phyloP scores from a whole-genome alignment of 2,797 vertebrate species.

The Paratrypauchen microcephalus region DNA sequence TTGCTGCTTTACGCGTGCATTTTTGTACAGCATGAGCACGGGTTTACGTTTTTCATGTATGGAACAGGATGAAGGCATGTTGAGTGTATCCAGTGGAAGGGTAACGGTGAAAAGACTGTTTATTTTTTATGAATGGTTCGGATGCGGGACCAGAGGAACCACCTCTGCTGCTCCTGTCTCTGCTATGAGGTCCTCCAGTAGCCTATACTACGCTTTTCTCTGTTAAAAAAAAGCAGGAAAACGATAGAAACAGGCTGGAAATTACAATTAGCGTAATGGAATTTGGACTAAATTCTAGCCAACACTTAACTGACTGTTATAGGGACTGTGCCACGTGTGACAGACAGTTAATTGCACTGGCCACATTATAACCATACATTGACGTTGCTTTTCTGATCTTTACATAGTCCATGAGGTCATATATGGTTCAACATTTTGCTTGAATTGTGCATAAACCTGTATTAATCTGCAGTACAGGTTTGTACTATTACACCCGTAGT shows the following conservation, averaged over 20 bases:
- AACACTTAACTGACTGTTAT: background rate
- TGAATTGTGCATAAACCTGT: too few relatives aligned
- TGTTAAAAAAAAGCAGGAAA: background rate
- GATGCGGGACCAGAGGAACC: conserved; percentile 33
- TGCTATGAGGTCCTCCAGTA: conserved; percentile 3
- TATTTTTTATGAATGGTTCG: conserved; percentile 56
- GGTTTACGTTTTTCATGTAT: conserved; percentile 1
- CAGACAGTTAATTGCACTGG: background rate
- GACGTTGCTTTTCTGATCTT: background rate
- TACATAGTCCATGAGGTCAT: background rate
- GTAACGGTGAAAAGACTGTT: conserved; percentile 17
- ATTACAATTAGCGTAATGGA: background rate
- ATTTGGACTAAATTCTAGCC: background rate
- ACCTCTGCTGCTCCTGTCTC: conserved; percentile 7
- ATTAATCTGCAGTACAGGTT: background rate
- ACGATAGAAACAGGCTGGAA: background rate
- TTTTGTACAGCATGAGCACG: too few relatives aligned
- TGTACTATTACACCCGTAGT: too few relatives aligned
- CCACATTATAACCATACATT: background rate
- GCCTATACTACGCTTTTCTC: background rate
- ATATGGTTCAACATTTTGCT: too few relatives aligned
- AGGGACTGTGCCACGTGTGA: background rate
- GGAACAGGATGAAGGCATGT: background rate
- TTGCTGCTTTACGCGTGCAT: background rate
- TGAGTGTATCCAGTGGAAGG: conserved; percentile 17